These are phyloP conservation scores for Itoplectis maculator DNA, from an alignment of 2,888 invertebrate species.

Conservation along the genomic window DNA sequence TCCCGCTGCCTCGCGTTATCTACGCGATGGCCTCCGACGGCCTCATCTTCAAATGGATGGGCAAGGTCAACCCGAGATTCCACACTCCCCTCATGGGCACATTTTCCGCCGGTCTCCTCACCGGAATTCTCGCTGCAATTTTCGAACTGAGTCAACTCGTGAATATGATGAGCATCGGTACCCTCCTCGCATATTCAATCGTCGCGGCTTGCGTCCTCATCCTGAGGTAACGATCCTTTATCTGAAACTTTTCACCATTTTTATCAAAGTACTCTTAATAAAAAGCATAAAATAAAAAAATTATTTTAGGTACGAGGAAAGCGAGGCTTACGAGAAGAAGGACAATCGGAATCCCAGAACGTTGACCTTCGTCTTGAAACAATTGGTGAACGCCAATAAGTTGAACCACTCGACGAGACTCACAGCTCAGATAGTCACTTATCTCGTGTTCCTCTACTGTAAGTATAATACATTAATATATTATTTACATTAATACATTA, in stretches of 20 bases:
- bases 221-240: constrained; percentile 87
- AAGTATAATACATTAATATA: constrained; percentile 75
- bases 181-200: constrained; percentile 94
- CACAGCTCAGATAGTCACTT: constrained; percentile 84
- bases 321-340: constrained; percentile 82
- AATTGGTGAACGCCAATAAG: constrained; percentile 84
- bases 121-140: constrained; percentile 92
- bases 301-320: constrained; percentile 83
- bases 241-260: no score
- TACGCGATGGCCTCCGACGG: constrained; percentile 96
- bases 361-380: constrained; percentile 75
- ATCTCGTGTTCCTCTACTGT: constrained; percentile 84
- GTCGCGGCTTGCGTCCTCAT: constrained; percentile 95
- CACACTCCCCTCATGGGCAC: constrained; percentile 92
- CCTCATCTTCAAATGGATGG: constrained; percentile 90
- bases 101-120: constrained; percentile 89
- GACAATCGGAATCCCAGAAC: constrained; percentile 79
- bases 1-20: constrained; percentile 92
- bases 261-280: no score
- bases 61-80: constrained; percentile 89
- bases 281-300: background rate
- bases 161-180: constrained; percentile 96
- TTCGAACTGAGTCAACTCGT: constrained; percentile 94
- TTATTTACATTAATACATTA: no score
- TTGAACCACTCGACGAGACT: constrained; percentile 84